Evolutionary conservation across 2,888 invertebrate species (phyloP).

Genomic region (Pristionchus fissidentatus): DNA sequence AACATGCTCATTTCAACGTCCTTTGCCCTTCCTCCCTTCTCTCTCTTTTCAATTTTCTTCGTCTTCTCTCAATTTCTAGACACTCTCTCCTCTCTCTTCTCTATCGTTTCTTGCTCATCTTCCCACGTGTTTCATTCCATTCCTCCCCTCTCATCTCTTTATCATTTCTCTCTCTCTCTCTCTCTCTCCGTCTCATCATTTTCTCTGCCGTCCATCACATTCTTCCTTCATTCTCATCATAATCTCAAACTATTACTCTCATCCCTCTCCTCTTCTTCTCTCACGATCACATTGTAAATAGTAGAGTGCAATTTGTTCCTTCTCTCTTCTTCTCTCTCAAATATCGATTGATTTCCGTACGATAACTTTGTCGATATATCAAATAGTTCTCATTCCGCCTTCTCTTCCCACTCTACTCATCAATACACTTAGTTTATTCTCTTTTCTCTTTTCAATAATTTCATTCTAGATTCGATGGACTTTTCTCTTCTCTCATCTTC

Average conservation of each 20-base stretch:
- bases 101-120: neutral
- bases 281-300: slow-evolving; percentile 8
- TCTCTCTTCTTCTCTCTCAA: slow-evolving; percentile 1
- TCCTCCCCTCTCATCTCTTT: neutral
- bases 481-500: slow-evolving; percentile 33
- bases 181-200: slow-evolving; percentile 1
- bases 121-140: neutral
- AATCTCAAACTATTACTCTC: neutral
- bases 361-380: no score
- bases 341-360: neutral
- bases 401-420: no score
- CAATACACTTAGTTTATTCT: no score
- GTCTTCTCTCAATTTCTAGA: neutral
- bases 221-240: neutral
- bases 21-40: neutral
- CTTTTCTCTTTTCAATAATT: neutral
- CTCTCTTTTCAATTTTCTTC: neutral
- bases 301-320: neutral
- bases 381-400: no score
- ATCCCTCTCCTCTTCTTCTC: neutral
- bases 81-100: neutral
- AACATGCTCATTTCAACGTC: neutral
- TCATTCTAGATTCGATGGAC: neutral
- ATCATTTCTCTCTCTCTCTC: neutral
- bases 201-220: neutral